A percentile compares a stretch with the other conserved stretches of the same genome.
Evolutionary conservation across 2,797 vertebrate species (phyloP).

Genomic region (Rhincodon typus): DNA sequence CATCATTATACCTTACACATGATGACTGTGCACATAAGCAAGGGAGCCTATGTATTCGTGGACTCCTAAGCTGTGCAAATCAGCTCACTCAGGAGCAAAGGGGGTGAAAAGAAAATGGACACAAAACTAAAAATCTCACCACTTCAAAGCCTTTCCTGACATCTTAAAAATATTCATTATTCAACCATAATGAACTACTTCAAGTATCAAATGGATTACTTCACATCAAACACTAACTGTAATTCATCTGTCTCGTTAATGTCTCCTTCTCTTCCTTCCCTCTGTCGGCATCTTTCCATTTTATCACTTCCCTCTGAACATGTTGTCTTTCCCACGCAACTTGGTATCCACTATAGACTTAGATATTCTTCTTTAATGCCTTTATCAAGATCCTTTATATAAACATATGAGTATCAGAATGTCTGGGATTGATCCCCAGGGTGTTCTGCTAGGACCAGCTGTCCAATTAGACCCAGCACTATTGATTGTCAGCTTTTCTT

Average conservation of each 20-base stretch:
- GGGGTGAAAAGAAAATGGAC: background rate
- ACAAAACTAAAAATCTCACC: background rate
- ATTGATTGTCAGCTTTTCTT: background rate
- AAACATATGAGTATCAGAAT: background rate
- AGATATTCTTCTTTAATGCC: background rate
- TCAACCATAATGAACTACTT: background rate
- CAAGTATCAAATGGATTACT: background rate
- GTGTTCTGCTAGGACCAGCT: background rate
- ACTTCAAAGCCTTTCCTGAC: background rate
- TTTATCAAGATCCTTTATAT: constrained; percentile 22
- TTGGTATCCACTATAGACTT: background rate
- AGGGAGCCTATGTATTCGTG: too few relatives aligned
- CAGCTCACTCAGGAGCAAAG: background rate
- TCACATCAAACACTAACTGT: background rate
- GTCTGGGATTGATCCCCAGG: background rate
- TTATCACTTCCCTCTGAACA: background rate
- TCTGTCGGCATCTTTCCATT: background rate
- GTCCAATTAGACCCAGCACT: background rate
- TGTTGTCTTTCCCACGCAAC: constrained; percentile 3
- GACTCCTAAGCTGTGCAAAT: background rate
- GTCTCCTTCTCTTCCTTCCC: too few relatives aligned
- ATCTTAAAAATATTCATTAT: background rate
- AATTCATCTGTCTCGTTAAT: background rate
- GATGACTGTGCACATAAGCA: background rate
- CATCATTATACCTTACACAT: background rate